Base-by-base conservation (phyloP, 2,797 vertebrate genomes). In the Philypnodon macrostomus region DNA sequence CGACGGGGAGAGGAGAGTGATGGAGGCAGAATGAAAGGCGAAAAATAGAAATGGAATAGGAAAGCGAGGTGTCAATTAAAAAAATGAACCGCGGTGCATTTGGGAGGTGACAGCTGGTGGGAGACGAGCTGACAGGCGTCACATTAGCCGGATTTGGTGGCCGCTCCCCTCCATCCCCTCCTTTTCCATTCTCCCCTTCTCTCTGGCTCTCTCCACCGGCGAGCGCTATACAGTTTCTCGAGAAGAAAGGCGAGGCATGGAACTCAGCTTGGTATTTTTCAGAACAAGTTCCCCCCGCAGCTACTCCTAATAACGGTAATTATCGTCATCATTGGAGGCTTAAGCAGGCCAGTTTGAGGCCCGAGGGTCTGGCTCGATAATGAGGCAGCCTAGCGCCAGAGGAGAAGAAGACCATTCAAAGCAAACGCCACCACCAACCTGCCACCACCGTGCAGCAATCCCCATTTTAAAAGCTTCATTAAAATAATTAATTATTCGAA, bases 31-130 rank as follows among this genome's bases (percentile, higher is more conserved):
- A 81, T 80, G 82, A 84, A 83, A 83, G 80, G 83, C 77, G 80
- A 86, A 87, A 88, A 87, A 85, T 76, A 85, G 79, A 88, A 87
- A 80, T 77, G 83, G 84, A 88, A 88, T 83, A 77, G 56, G 72
- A 90, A 84, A 85, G 87, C 86, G 91, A 93, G 92, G 93, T 94
- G 95, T 94, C 95, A 95, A 97, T 97, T 97, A 97, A 93, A 94
- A 92, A 89, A 90, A 97, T 97, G 90, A 96, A 88, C 87, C 87
- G 83, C 63, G 58, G 68, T 5, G 62, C 89, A 81, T 91, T 81
- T 83, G 74, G 44, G 2, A 83, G 84, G 85, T 95, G 95, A 97
- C 95, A 96, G 94, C 80, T 87, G 64, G 90, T 89, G 88, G 92
- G 92, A 96, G 90, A 71, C 2, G 87, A 93, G 90, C 88, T 95